Base-by-base conservation (phyloP, 1,140 invertebrate species). In the Cyclargus thomasi region DNA sequence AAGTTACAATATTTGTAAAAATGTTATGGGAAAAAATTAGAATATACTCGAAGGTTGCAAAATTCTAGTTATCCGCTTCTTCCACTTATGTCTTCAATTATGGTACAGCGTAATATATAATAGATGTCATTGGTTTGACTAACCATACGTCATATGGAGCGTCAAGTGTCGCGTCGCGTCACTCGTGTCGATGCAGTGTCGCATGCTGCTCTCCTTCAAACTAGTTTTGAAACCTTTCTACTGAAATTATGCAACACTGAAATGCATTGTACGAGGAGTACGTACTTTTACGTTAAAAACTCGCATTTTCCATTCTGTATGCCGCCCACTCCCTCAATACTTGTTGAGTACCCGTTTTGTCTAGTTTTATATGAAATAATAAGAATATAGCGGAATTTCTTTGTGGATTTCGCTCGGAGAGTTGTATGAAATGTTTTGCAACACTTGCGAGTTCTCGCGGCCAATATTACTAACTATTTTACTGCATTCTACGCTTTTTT, bases 311-410 rank as follows among this genome's bases (percentile, higher is more conserved):
- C 55, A 11, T 59, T 59, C 6, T 59, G 1, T 47, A 47, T 47
- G 39, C 39, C 10, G 2, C 39, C 8, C 29, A 6, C 10, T 47
- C 39, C 39, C 53, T 21, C 55, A 66, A 66, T 66, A 66, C 65
- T 57, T 59, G 53, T 23, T 20, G 35, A 66, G 55, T 66, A 53
- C 39, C 39, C n/a, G 55, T 66, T 66, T 66, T 20, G 39, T 47
- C 39, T 47, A 11, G 17, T 59, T 59, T 20, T 59, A 20, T 59
- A 20, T 59, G 20, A 59, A 59, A 59, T 20, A 59, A 59, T 18
- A 59, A 18, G 55, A 20, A 59, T 20, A 18, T 20, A 18, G 17
- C 20, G 55, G 20, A 59, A 21, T 59, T 59, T 59, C 55, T 59
- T 59, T 59, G 55, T 59, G 55, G 5, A 59, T 20, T 18, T 59